A percentile compares a stretch with the other conserved stretches of the same genome.
These are phyloP conservation scores for Mesodorylaimus sp. DNA, from an alignment of 2,888 invertebrate genomes.

Conservation along the genomic window DNA sequence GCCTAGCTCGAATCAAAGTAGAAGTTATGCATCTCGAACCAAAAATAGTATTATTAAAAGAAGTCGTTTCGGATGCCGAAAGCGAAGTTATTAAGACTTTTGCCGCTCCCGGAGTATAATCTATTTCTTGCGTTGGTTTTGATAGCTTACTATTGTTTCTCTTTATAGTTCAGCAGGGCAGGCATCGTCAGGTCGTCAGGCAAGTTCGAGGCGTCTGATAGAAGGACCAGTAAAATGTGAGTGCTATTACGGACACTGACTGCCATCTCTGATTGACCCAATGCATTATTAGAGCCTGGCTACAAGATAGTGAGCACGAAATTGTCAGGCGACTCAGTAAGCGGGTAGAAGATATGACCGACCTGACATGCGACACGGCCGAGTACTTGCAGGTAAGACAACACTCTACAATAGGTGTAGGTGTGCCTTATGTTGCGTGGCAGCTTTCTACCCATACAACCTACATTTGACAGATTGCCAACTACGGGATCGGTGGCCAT, in stretches of 20 bases:
- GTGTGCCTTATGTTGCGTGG: neutral
- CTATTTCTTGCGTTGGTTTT: no score
- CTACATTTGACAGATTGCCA: conserved; percentile 48
- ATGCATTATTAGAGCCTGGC: conserved; percentile 33
- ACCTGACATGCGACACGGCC: conserved; percentile 28
- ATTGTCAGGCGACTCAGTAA: conserved; percentile 22
- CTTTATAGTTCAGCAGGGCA: no score
- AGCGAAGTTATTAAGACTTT: conserved; percentile 62
- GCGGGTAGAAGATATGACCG: conserved; percentile 26
- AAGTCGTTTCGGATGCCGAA: conserved; percentile 66
- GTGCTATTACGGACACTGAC: no score
- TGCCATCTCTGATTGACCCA: no score
- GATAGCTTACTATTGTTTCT: no score
- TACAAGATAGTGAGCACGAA: conserved; percentile 22
- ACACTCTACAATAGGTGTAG: neutral
- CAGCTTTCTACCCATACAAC: neutral
- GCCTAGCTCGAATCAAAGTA: conserved; percentile 27
- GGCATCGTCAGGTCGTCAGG: no score
- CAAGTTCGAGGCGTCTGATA: conserved; percentile 30
- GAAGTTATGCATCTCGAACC: conserved; percentile 23
- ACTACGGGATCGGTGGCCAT: conserved; percentile 91
- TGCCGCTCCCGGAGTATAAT: conserved; percentile 68
- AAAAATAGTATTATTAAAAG: conserved; percentile 58
- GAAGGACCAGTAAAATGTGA: conserved; percentile 35
- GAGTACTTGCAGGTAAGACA: conserved; percentile 30